Percentiles rank a stretch among this genome's conserved stretches.
Conservation (phyloP, 2,113 vertebrate species). For the Tachysurus fulvidraco region DNA sequence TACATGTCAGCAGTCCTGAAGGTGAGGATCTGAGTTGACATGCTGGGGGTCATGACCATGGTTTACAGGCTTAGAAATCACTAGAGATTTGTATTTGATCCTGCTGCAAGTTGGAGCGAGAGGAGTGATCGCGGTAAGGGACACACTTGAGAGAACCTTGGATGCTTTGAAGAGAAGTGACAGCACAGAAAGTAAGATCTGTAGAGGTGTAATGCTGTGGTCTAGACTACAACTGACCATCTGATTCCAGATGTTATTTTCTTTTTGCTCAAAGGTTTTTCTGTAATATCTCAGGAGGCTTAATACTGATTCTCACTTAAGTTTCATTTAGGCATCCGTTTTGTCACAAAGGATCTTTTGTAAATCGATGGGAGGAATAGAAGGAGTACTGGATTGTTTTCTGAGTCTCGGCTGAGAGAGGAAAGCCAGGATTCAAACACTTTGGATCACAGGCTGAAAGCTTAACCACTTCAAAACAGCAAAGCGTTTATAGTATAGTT, state of each 20-base stretch:
- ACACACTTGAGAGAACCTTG: neutral
- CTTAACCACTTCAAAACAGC: neutral
- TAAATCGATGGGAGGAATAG: neutral
- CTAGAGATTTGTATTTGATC: slow-evolving; percentile 25
- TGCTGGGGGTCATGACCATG: slow-evolving; percentile 9
- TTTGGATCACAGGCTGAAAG: neutral
- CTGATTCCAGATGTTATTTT: neutral
- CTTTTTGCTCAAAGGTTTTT: neutral
- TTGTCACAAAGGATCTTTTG: neutral
- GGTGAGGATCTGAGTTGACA: slow-evolving; percentile 2
- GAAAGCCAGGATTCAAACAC: neutral
- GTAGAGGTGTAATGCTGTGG: neutral
- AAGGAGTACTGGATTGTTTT: neutral
- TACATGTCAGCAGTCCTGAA: neutral
- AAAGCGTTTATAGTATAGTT: neutral
- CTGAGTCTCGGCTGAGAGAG: neutral
- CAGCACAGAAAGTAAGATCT: neutral
- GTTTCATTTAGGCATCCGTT: neutral
- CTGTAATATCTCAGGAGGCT: neutral
- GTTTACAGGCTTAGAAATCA: slow-evolving; percentile 1
- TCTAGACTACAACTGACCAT: neutral
- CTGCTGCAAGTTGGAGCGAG: neutral
- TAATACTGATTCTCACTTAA: neutral
- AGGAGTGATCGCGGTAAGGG: slow-evolving; percentile 7
- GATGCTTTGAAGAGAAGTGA: slow-evolving; percentile 7